These are phyloP conservation scores for Himalopsyche kuldschensis DNA, from an alignment of 2,888 invertebrate species.

Conservation along the genomic window DNA sequence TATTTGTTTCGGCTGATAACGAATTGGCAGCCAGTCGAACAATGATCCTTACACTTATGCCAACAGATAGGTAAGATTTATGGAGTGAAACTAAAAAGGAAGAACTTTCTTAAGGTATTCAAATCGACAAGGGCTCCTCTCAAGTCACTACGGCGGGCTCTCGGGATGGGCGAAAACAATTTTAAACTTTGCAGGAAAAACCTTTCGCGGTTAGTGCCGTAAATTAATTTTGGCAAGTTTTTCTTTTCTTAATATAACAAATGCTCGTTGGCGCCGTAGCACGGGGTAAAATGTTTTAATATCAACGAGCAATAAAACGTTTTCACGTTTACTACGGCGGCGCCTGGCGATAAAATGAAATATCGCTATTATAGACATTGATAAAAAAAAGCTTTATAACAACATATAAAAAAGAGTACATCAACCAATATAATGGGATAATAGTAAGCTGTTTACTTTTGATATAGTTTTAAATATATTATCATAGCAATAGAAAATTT, in stretches of 20 bases:
- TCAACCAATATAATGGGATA: too few species aligned
- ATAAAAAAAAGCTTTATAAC: neutral
- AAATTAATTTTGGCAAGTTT: neutral
- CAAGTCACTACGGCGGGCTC: neutral
- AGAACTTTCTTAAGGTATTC: neutral
- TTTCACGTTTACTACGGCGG: neutral
- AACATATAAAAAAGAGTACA: neutral
- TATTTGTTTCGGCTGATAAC: neutral
- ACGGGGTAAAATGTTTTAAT: neutral
- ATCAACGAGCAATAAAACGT: neutral
- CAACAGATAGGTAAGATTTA: neutral
- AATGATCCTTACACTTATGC: neutral
- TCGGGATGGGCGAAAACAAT: neutral
- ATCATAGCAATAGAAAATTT: neutral
- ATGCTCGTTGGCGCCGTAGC: neutral
- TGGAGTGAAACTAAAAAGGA: neutral
- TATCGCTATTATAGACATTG: neutral
- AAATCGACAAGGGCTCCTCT: neutral
- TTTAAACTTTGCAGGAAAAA: neutral
- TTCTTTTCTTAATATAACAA: constrained; percentile 1
- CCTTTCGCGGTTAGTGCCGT: neutral
- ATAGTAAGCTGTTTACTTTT: neutral
- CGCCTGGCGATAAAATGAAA: neutral
- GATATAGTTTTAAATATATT: neutral
- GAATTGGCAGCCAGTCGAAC: neutral